A percentile compares a stretch with the other conserved stretches of the same genome.
Evolutionary conservation across 1,140 invertebrate species (phyloP).

Genomic region (Ostrea edulis): DNA sequence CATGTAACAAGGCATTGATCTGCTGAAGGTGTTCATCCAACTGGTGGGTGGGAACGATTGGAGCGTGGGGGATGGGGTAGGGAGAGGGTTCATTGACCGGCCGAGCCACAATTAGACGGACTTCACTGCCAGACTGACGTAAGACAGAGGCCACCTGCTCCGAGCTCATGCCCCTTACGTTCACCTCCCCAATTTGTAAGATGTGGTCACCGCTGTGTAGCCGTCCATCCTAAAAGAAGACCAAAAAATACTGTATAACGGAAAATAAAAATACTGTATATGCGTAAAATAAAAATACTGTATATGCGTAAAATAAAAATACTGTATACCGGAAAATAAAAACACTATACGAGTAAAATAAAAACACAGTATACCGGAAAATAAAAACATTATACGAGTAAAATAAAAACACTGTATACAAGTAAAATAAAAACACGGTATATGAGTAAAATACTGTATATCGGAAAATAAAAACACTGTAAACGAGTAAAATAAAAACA

Average conservation of each 20-base stretch:
- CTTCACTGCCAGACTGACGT: conserved; percentile 90
- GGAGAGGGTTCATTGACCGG: conserved; percentile 71
- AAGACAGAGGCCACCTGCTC: conserved; percentile 96
- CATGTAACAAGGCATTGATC: conserved; percentile 61
- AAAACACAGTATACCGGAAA: no score
- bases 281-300: no score
- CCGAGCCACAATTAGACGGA: conserved; percentile 93
- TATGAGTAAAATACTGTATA: no score
- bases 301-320: no score
- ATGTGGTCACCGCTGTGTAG: conserved; percentile 96
- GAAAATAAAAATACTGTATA: no score
- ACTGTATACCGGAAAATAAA: no score
- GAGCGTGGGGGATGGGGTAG: conserved; percentile 67
- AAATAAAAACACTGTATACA: no score
- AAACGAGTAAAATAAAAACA: no score
- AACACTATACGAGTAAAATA: no score
- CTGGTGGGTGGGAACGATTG: conserved; percentile 76
- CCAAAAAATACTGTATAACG: not conserved
- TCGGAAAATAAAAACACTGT: no score
- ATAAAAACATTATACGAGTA: no score
- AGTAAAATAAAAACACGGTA: no score
- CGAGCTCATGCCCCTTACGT: conserved; percentile 92
- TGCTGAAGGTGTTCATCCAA: conserved; percentile 77
- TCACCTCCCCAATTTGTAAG: conserved; percentile 95
- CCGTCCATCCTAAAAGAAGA: conserved; percentile 86